phyloP scores from a whole-genome alignment of 2,888 invertebrate species.

The Smittia aterrima region DNA sequence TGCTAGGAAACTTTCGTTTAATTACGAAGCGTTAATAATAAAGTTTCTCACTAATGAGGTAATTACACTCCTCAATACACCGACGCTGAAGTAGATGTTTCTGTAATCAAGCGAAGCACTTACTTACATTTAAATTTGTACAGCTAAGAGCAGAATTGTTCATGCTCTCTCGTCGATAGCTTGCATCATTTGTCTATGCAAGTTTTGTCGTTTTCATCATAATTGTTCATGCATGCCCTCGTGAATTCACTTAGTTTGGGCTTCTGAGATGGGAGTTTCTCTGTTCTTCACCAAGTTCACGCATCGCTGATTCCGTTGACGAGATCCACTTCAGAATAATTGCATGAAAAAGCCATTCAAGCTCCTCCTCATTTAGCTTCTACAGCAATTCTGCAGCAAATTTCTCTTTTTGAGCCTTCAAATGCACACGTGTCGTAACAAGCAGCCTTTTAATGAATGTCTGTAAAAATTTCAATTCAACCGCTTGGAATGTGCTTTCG shows the following conservation, averaged over 20 bases:
- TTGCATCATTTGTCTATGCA: too few relatives aligned
- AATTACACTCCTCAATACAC: conserved; percentile 27
- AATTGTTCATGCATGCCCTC: too few relatives aligned
- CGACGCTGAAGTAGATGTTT: too few relatives aligned
- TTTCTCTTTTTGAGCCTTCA: not conserved
- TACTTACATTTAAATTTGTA: too few relatives aligned
- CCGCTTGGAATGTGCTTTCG: too few relatives aligned
- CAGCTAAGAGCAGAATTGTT: too few relatives aligned
- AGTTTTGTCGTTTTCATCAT: too few relatives aligned
- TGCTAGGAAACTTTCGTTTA: conserved; percentile 4
- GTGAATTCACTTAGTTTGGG: not conserved
- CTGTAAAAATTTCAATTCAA: too few relatives aligned
- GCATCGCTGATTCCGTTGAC: not conserved
- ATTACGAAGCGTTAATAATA: conserved; percentile 19
- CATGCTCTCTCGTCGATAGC: too few relatives aligned
- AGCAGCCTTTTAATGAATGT: not conserved
- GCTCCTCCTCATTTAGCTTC: not conserved
- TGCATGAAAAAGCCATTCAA: not conserved
- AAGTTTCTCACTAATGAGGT: conserved; percentile 27
- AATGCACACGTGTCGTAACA: not conserved
- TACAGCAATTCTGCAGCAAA: not conserved
- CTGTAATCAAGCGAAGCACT: too few relatives aligned
- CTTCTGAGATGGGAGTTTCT: not conserved
- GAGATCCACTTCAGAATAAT: not conserved
- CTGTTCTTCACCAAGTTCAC: not conserved